Evolutionary conservation across 2,888 invertebrate species (phyloP).

Genomic region (Chirona hameri): DNA sequence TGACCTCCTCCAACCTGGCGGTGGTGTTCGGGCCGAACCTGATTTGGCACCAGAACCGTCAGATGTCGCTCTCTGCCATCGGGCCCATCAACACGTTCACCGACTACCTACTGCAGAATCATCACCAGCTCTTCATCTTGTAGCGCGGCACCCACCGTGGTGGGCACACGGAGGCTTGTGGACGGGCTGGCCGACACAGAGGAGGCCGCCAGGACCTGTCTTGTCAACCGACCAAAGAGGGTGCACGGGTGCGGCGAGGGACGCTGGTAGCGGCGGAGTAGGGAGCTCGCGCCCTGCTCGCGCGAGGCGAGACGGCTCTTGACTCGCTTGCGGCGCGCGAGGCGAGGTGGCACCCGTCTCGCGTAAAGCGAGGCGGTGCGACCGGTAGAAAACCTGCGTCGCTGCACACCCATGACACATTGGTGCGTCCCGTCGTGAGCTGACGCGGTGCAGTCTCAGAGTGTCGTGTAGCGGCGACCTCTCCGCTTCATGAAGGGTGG

Average conservation of each 20-base stretch:
- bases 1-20: conserved; percentile 92
- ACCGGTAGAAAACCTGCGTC: no score
- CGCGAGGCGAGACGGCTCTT: background rate
- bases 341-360: background rate
- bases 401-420: no score
- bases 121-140: conserved; percentile 48
- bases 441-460: no score
- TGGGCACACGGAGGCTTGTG: background rate
- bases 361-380: no score
- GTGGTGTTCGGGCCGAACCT: conserved; percentile 98
- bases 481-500: no score
- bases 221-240: background rate
- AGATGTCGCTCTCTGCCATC: conserved; percentile 83
- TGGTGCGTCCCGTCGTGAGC: no score
- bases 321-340: background rate
- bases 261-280: no score
- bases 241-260: no score
- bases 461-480: no score
- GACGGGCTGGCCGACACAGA: background rate
- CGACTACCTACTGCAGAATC: conserved; percentile 81
- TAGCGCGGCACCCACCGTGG: conserved; percentile 11
- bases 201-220: background rate
- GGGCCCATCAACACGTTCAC: conserved; percentile 90
- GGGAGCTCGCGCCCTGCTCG: background rate
- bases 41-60: conserved; percentile 79